phyloP scores from a whole-genome alignment of 2,113 vertebrate species.

The Tragelaphus strepsiceros region DNA sequence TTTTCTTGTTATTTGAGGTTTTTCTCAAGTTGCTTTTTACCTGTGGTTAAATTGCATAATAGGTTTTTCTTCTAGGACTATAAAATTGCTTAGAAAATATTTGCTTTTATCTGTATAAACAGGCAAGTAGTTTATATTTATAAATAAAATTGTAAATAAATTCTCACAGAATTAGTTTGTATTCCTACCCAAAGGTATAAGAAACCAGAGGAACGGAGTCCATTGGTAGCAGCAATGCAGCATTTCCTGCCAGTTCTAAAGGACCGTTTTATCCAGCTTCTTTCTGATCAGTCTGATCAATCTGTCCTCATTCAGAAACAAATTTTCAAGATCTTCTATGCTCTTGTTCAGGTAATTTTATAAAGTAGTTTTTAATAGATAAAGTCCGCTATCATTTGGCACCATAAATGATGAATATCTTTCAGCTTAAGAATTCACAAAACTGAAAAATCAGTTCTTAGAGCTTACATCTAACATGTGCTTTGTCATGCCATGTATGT shows the following conservation, averaged over 20 bases:
- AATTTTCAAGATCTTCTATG: conserved; percentile 99
- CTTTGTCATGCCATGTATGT: neutral
- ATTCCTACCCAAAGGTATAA: conserved; percentile 89
- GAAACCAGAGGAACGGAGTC: conserved; percentile 96
- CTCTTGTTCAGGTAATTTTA: conserved; percentile 93
- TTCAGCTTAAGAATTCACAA: neutral
- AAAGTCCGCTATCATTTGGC: neutral
- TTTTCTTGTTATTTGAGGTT: neutral
- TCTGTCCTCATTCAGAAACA: conserved; percentile 99
- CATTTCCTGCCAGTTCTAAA: conserved; percentile 98
- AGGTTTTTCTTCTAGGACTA: neutral
- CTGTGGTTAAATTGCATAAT: neutral
- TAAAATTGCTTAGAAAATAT: neutral
- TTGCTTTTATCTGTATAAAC: neutral
- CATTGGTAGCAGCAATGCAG: conserved; percentile 97
- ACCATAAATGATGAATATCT: neutral
- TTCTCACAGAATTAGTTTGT: conserved; percentile 64
- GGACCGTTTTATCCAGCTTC: conserved; percentile 95
- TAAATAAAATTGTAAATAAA: conserved; percentile 23
- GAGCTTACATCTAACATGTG: neutral
- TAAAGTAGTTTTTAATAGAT: neutral
- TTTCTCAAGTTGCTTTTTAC: conserved; percentile 16
- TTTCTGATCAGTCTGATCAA: conserved; percentile 92
- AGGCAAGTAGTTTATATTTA: conserved; percentile 3
- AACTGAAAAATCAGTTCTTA: neutral